phyloP scores from a whole-genome alignment of 2,113 vertebrate species.

The Holacanthus passer region DNA sequence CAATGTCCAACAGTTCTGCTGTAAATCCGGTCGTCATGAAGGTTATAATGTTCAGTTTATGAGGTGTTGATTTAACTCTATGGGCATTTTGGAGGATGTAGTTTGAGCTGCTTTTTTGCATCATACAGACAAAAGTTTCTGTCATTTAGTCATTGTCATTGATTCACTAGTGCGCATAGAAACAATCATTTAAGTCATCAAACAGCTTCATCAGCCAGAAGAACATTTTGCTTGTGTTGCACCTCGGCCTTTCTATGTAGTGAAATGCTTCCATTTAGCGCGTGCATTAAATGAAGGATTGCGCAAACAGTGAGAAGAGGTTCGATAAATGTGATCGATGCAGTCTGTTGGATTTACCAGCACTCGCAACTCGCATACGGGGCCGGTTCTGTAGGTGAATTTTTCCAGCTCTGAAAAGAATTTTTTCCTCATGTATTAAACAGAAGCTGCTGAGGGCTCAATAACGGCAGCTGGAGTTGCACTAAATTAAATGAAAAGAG shows the following conservation, averaged over 20 bases:
- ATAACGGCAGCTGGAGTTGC: background rate
- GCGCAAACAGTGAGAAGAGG: background rate
- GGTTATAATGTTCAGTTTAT: background rate
- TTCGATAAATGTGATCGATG: constrained; percentile 21
- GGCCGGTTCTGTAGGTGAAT: background rate
- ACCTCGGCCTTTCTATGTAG: background rate
- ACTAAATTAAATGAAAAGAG: background rate
- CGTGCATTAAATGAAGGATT: background rate
- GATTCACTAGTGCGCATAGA: background rate
- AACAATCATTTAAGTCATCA: constrained; percentile 21
- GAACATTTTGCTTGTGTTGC: background rate
- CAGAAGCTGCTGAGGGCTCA: too few relatives aligned
- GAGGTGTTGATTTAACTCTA: too few relatives aligned
- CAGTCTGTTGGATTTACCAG: background rate
- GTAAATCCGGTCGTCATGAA: background rate
- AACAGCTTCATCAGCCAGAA: background rate
- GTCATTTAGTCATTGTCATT: too few relatives aligned
- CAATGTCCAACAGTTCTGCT: background rate
- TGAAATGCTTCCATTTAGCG: background rate
- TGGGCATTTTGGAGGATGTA: too few relatives aligned
- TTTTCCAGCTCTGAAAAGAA: background rate
- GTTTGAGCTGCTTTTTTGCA: too few relatives aligned
- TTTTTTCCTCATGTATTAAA: too few relatives aligned
- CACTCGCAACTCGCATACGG: too few relatives aligned
- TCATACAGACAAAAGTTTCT: background rate